phyloP scores from a whole-genome alignment of 2,888 invertebrate species.

The Stenchaetothrips biformis region DNA sequence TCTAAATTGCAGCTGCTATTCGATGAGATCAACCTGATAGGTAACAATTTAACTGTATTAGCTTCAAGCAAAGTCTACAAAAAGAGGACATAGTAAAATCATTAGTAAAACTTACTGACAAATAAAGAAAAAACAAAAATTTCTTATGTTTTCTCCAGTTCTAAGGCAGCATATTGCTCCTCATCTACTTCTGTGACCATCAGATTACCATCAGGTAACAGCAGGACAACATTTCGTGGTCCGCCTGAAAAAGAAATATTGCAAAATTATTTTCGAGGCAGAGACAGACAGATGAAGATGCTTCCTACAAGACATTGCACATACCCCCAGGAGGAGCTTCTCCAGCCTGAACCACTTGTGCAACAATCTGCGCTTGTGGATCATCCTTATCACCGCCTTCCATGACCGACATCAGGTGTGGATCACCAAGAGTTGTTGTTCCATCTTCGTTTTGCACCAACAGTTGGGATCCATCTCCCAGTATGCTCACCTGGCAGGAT shows the following conservation, averaged over 20 bases:
- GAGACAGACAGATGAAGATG: constrained; percentile 15
- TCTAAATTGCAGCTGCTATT: too few species aligned
- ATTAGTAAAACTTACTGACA: too few species aligned
- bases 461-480: constrained; percentile 33
- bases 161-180: constrained; percentile 70
- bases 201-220: constrained; percentile 76
- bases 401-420: neutral
- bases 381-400: constrained; percentile 49
- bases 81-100: too few species aligned
- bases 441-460: constrained; percentile 41
- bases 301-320: constrained; percentile 32
- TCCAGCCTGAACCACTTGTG: constrained; percentile 79
- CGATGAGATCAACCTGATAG: too few species aligned
- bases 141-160: constrained; percentile 52
- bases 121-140: neutral
- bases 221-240: constrained; percentile 74
- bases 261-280: constrained; percentile 13
- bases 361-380: constrained; percentile 69
- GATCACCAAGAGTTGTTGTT: constrained; percentile 46
- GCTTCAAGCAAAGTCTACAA: too few species aligned
- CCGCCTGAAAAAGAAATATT: constrained; percentile 58
- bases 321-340: constrained; percentile 71
- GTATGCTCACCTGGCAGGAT: constrained; percentile 32
- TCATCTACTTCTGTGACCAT: constrained; percentile 85
- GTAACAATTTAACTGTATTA: too few species aligned